Percentiles rank a stretch among this genome's conserved stretches.
phyloP scores from a whole-genome alignment of 2,113 vertebrate genomes.

The Daphoenositta chrysoptera region DNA sequence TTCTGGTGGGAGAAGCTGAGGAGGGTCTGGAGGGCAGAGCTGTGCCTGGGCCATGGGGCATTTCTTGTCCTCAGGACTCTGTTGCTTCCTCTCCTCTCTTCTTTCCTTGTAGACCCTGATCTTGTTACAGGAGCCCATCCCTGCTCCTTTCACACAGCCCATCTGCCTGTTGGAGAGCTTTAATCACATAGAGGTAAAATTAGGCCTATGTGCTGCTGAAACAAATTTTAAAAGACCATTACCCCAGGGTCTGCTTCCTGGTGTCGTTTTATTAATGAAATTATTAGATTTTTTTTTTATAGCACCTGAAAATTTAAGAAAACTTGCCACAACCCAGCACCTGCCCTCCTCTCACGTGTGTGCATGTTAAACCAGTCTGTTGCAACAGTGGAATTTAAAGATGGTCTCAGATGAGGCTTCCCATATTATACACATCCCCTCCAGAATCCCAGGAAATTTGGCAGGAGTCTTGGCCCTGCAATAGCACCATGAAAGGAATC shows the following conservation, averaged over 20 bases:
- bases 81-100: not conserved
- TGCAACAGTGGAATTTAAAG: not conserved
- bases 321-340: not conserved
- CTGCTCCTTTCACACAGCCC: not conserved
- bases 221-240: not conserved
- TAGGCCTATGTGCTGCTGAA: not conserved
- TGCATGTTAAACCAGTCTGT: not conserved
- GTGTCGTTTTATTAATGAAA: not conserved
- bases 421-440: not conserved
- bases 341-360: not conserved
- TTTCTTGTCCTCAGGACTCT: not conserved
- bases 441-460: not conserved
- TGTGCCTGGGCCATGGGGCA: not conserved
- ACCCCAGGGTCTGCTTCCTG: not conserved
- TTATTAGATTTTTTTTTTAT: not conserved
- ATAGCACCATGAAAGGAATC: not conserved
- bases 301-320: not conserved
- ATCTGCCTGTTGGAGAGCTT: not conserved
- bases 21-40: not conserved
- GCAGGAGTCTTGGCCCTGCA: not conserved
- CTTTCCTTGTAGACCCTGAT: not conserved
- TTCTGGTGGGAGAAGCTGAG: not conserved
- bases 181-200: not conserved
- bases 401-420: fast-evolving
- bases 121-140: not conserved